Conservation (phyloP, 2,888 invertebrate species). For the Vesta saturnalis region DNA sequence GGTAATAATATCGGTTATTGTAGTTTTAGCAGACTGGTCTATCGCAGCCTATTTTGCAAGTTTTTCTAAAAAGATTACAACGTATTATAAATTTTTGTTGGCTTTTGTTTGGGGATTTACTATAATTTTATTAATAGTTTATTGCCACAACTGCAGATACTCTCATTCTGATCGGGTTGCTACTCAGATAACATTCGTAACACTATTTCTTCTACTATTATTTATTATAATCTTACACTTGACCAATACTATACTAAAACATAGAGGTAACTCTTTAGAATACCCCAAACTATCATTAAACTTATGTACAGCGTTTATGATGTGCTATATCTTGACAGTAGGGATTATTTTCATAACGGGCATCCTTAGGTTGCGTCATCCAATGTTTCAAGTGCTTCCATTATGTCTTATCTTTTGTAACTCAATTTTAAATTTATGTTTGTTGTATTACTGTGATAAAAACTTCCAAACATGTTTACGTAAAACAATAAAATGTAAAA, state of each 20-base stretch:
- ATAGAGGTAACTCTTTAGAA: neutral
- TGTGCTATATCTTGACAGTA: neutral
- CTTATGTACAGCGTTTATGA: slow-evolving; percentile 5
- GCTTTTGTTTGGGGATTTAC: neutral
- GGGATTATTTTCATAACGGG: neutral
- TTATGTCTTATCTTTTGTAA: neutral
- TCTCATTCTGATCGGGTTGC: too few relatives aligned
- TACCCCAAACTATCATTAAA: neutral
- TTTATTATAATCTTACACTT: neutral
- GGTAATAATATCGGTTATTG: neutral
- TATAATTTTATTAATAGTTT: neutral
- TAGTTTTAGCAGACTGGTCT: slow-evolving; percentile 8
- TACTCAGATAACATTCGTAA: neutral
- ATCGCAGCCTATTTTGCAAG: neutral
- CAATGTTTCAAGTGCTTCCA: neutral
- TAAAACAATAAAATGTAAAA: neutral
- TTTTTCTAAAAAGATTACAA: neutral
- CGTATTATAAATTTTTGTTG: neutral
- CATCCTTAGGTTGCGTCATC: neutral
- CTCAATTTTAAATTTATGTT: slow-evolving; percentile 12
- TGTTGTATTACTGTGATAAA: slow-evolving; percentile 8
- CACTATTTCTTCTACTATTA: neutral
- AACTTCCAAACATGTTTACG: slow-evolving; percentile 15
- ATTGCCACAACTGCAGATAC: too few relatives aligned
- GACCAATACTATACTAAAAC: slow-evolving; percentile 5